Base-by-base conservation (phyloP, 2,888 invertebrate genomes). In the Rhingia campestris region DNA sequence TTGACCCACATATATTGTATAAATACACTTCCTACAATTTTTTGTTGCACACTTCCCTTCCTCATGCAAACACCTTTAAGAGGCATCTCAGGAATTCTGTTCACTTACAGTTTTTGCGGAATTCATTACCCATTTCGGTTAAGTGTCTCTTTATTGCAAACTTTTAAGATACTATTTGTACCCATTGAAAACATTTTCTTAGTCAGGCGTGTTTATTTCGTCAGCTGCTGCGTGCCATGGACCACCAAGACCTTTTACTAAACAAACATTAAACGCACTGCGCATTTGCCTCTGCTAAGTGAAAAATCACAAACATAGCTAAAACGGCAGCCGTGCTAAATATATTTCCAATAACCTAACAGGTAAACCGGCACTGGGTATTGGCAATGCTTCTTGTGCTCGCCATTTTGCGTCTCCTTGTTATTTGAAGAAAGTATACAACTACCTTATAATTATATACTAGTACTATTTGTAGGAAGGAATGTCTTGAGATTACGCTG, bases 371-470 rank as follows among this genome's bases (percentile, higher is more conserved):
- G 39, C 49, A 41, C 33, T 59, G n/a, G n/a, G n/a, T n/a, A n/a
- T n/a, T 12, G n/a, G 39, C 54, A 43, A 35, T n/a, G 70, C 41
- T 41, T 53, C 10, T 54, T 43, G 56, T 41, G 63, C 39, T 53
- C 43, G n/a, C 56, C 72, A 43, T 72, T 61, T 69, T 59, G 47
- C 39, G 39, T 41, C 41, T 66, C 39, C 70, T 54, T 82, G 56
- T 69, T 82, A 67, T 82, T 82, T 82, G 49, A 79, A 51, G 66
- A 73, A 82, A 82, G 79, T 73, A n/a, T 73, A 67, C 61, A 67
- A 82, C 77, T 79, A 63, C 67, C 64, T 66, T 72, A 66, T 81
- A 81, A 82, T 72, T 79, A 67, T 41, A 33, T 66, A 70, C 54
- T 22, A 22, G 56, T 66, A 74, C 61, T 76, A 76, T 81, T 81